Evolutionary conservation across 2,888 invertebrate genomes (phyloP).

Genomic region (Prostheceraeus crozeri): DNA sequence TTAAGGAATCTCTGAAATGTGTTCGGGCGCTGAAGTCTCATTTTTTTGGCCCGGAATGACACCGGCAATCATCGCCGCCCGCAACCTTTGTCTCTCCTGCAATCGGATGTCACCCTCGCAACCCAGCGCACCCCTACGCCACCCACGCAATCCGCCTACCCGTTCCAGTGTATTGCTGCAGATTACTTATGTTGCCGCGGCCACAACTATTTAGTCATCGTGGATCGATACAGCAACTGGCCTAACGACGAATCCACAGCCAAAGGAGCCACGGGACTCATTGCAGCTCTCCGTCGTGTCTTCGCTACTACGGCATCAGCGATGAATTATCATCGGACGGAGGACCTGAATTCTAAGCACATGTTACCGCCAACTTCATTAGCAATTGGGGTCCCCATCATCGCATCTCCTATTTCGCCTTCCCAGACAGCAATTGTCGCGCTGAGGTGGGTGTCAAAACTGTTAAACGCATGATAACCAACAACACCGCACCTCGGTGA

Average conservation of each 20-base stretch:
- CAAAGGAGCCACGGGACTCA: conserved; percentile 23
- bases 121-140: conserved; percentile 6
- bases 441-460: conserved; percentile 45
- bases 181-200: conserved; percentile 22
- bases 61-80: neutral
- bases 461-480: conserved; percentile 43
- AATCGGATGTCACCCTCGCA: conserved; percentile 9
- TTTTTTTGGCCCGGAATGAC: conserved; percentile 39
- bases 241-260: conserved; percentile 5
- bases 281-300: conserved; percentile 3
- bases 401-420: conserved; percentile 44
- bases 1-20: neutral
- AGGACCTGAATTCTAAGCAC: conserved; percentile 26
- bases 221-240: conserved; percentile 28
- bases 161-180: conserved; percentile 35
- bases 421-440: conserved; percentile 44
- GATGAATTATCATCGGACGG: conserved; percentile 28
- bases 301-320: conserved; percentile 28
- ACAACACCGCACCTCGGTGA: conserved; percentile 43
- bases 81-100: conserved; percentile 2
- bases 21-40: conserved; percentile 41
- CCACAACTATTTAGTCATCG: conserved; percentile 21
- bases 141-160: conserved; percentile 10
- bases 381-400: conserved; percentile 44
- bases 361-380: neutral